phyloP scores from a whole-genome alignment of 2,888 invertebrate genomes.

The Parelbella ahira region DNA sequence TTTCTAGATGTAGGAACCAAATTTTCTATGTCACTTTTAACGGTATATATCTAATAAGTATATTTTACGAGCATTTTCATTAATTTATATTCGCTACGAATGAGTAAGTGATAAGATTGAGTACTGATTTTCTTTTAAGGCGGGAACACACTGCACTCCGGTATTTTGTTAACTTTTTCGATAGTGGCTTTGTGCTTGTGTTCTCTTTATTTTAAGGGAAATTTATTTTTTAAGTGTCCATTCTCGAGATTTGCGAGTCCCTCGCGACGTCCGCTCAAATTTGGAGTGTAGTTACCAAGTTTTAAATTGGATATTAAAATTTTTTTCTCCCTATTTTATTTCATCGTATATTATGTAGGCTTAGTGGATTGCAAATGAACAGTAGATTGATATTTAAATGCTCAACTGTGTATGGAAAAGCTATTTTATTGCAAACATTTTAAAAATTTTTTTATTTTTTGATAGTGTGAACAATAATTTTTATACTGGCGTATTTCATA shows the following conservation, averaged over 20 bases:
- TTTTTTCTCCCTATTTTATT: slow-evolving; percentile 27
- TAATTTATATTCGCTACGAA: slow-evolving; percentile 66
- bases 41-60: slow-evolving; percentile 64
- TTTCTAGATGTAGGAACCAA: slow-evolving; percentile 68
- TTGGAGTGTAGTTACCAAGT: slow-evolving; percentile 59
- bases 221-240: slow-evolving; percentile 37
- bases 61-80: slow-evolving; percentile 76
- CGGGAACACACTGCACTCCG: slow-evolving; percentile 55
- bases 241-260: slow-evolving; percentile 42
- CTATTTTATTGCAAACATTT: slow-evolving; percentile 28
- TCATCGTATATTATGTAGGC: slow-evolving; percentile 25
- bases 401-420: slow-evolving; percentile 56
- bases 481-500: slow-evolving; percentile 58
- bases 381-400: slow-evolving; percentile 50
- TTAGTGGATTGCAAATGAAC: slow-evolving; percentile 24
- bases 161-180: slow-evolving; percentile 23
- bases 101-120: slow-evolving; percentile 62
- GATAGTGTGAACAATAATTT: slow-evolving; percentile 50
- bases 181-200: slow-evolving; percentile 43
- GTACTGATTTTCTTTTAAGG: slow-evolving; percentile 69
- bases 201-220: slow-evolving; percentile 44
- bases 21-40: slow-evolving; percentile 78
- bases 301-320: slow-evolving; percentile 39
- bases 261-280: slow-evolving; percentile 43
- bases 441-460: slow-evolving; percentile 32